Conservation (phyloP, 2,888 invertebrate genomes). For the Eurytoma adleriae region DNA sequence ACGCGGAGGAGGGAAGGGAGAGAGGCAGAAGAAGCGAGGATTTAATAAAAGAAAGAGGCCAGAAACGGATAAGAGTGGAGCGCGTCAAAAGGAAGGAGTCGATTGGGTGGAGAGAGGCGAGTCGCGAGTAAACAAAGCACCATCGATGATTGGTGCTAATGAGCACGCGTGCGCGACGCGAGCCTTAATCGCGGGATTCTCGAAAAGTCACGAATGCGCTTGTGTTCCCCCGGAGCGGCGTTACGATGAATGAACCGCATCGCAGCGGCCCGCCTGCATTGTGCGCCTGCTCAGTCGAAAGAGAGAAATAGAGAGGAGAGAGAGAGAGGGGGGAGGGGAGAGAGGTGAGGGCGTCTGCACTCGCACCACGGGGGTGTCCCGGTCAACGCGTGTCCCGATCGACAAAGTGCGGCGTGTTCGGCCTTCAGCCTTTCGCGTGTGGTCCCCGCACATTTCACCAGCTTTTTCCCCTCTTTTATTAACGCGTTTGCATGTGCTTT, state of each 20-base stretch:
- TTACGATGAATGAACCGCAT: constrained; percentile 66
- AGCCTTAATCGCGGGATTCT: constrained; percentile 73
- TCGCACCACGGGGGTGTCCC: constrained; percentile 62
- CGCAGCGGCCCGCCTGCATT: constrained; percentile 65
- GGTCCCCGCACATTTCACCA: constrained; percentile 59
- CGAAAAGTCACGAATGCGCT: constrained; percentile 73
- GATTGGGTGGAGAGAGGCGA: constrained; percentile 57
- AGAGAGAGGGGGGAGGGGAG: constrained; percentile 38
- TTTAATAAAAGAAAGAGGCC: constrained; percentile 51
- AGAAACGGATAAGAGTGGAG: constrained; percentile 48
- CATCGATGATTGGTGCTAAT: constrained; percentile 62
- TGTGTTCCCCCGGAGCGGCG: constrained; percentile 62
- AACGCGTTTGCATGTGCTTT: background rate
- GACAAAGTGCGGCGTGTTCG: constrained; percentile 64
- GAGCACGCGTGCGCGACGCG: constrained; percentile 63
- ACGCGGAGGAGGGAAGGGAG: constrained; percentile 11
- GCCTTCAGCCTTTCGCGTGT: constrained; percentile 68
- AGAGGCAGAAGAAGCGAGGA: constrained; percentile 42
- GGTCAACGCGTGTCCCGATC: constrained; percentile 70
- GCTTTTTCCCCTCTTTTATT: constrained; percentile 12
- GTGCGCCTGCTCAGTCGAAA: constrained; percentile 66
- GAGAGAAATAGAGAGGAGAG: constrained; percentile 11
- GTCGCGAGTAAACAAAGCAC: constrained; percentile 63
- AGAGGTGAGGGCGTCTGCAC: constrained; percentile 54
- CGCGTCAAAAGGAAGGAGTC: constrained; percentile 56